Percentiles rank a stretch among this genome's conserved stretches.
Evolutionary conservation across 1,140 invertebrate genomes (phyloP).

Genomic region (Sinonovacula constricta): DNA sequence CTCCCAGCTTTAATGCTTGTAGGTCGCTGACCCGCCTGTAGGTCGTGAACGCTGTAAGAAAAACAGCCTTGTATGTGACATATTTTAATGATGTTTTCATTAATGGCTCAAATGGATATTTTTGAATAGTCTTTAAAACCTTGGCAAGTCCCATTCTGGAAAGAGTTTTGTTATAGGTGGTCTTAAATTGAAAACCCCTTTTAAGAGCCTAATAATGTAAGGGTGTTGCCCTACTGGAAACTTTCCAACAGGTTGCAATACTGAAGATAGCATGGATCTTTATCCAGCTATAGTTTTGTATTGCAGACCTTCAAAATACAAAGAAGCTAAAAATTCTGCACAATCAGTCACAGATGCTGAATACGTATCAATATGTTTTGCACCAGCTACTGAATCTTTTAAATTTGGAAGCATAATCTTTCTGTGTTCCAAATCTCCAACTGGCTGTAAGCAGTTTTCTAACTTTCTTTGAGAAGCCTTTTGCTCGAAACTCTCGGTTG

Average conservation of each 20-base stretch:
- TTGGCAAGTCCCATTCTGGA: conserved; percentile 48
- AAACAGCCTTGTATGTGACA: conserved; percentile 37
- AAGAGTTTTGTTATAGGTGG: conserved; percentile 32
- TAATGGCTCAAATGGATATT: conserved; percentile 49
- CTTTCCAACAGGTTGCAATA: neutral
- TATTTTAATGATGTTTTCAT: conserved; percentile 37
- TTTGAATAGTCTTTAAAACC: conserved; percentile 18
- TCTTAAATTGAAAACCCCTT: conserved; percentile 35
- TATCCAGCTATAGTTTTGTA: neutral
- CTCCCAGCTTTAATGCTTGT: conserved; percentile 23
- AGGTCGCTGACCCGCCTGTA: conserved; percentile 17
- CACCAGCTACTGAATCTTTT: conserved; percentile 20
- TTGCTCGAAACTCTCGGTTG: neutral
- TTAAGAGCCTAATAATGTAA: conserved; percentile 10
- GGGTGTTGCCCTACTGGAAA: conserved; percentile 18
- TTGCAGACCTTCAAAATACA: too few relatives aligned
- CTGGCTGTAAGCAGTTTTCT: conserved; percentile 12
- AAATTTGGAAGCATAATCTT: conserved; percentile 36
- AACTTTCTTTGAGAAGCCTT: conserved; percentile 11
- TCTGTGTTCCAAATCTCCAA: neutral
- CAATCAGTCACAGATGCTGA: conserved; percentile 10
- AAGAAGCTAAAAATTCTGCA: conserved; percentile 5
- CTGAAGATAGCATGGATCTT: neutral
- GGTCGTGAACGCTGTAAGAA: conserved; percentile 43
- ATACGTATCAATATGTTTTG: conserved; percentile 23